Base-by-base conservation (phyloP, 1,140 invertebrate species). In the Laupala kohalensis region DNA sequence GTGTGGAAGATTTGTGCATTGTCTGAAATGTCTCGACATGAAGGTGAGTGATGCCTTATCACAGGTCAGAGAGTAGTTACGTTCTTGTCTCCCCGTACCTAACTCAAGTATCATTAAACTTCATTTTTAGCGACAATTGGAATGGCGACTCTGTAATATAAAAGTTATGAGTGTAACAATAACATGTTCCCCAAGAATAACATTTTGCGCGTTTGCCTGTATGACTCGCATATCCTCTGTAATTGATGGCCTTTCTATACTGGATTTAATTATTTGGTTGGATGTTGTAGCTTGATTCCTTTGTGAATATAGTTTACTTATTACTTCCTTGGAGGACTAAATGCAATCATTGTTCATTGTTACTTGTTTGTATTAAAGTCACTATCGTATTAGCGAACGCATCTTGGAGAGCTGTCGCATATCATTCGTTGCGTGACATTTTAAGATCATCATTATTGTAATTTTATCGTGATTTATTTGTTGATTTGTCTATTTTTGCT, bases 1-100 rank as follows among this genome's bases (percentile, higher is more conserved):
- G 15, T 12, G 67, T 23, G 65, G 30, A 26, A 67, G 29, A 28
- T 72, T 37, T 28, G 30, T 69, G 67, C 67, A 64, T 66, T 30
- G 30, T 65, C 70, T 72, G 88, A 88, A 87, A 91, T 91, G 89
- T 90, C 87, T 87, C 87, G 88, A 85, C 89, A 91, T 88, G 89
- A 91, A 87, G 89, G 89, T 90, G 85, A 83, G 86, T 83, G 78
- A 72, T 72, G 71, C 71, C 62, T 28, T 62, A 72, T 72, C 30
- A 62, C 71, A 72, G 71, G 71, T 72, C 71, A 72, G 71, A 72
- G 64, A 67, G 65, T 67, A 64, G 71, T 64, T 72, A 72, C 71
- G 71, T 72, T 67, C 71, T 72, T 63, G 74, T 75, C 75, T 75
- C 73, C 75, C 37, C 37, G 9, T 53, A 9, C 37, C 37, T 53